Evolutionary conservation across 2,888 invertebrate genomes (phyloP).

Genomic region (Ceraclea dissimilis): DNA sequence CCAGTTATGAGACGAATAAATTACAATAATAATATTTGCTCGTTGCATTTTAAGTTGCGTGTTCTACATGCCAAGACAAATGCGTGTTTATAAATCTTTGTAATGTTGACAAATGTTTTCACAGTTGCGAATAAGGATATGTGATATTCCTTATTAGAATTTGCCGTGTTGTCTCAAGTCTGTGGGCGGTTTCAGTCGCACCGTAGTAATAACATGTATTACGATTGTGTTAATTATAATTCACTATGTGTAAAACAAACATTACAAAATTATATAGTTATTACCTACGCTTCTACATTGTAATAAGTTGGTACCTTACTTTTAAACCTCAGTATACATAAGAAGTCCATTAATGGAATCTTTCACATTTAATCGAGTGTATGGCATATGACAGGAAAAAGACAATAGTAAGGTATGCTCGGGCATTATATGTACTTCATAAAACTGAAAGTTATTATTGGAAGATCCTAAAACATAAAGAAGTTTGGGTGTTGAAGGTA

Average conservation of each 20-base stretch:
- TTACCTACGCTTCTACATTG: no score
- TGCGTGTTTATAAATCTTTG: slow-evolving; percentile 5
- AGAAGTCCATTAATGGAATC: no score
- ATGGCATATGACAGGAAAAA: no score
- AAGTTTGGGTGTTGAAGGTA: no score
- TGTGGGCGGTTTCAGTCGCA: not conserved
- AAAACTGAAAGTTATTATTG: no score
- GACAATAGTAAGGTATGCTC: no score
- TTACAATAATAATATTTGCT: not conserved
- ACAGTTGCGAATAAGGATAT: not conserved
- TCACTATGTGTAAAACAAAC: not conserved
- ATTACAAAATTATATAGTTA: no score
- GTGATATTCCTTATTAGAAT: not conserved
- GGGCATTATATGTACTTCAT: no score
- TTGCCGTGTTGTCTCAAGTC: not conserved
- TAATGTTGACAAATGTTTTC: slow-evolving; percentile 6
- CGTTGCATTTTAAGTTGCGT: not conserved
- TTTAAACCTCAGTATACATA: no score
- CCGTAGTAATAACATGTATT: not conserved
- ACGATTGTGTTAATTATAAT: not conserved
- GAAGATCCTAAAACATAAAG: no score
- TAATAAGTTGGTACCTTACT: no score
- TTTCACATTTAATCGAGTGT: no score
- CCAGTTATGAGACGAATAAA: not conserved
- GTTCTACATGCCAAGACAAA: not conserved